A percentile compares a stretch with the other conserved stretches of the same genome.
phyloP scores from a whole-genome alignment of 2,888 invertebrate genomes.

The Apotomis betuletana region DNA sequence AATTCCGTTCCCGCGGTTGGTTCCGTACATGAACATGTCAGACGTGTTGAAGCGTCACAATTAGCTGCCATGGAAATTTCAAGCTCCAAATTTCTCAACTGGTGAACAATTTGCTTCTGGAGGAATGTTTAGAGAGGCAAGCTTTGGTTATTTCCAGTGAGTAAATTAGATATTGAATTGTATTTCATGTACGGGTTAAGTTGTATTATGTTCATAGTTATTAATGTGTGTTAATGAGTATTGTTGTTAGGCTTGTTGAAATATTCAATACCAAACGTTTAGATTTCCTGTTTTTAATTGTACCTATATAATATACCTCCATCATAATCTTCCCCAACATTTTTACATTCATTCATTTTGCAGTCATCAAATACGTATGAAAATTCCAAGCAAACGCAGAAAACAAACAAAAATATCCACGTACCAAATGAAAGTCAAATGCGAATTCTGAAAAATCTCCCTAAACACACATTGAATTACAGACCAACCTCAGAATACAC shows the following conservation, averaged over 20 bases:
- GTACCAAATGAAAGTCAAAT: neutral
- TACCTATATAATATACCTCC: too few relatives aligned
- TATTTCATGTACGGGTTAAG: neutral
- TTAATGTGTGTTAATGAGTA: too few relatives aligned
- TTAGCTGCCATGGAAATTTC: slow-evolving; percentile 17
- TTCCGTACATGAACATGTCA: neutral
- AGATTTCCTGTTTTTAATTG: too few relatives aligned
- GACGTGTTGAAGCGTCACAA: slow-evolving; percentile 10
- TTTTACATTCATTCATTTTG: too few relatives aligned
- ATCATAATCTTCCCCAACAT: too few relatives aligned
- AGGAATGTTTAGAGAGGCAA: neutral
- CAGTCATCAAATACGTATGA: too few relatives aligned
- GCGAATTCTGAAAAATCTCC: neutral
- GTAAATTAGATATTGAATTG: neutral
- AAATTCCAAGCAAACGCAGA: neutral
- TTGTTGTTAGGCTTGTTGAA: too few relatives aligned
- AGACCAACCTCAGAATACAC: neutral
- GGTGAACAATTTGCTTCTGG: neutral
- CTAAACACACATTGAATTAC: neutral
- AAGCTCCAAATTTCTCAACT: neutral
- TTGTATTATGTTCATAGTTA: too few relatives aligned
- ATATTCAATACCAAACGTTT: too few relatives aligned
- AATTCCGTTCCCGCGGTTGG: neutral
- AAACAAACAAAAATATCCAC: neutral
- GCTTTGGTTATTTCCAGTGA: neutral